Base-by-base conservation (phyloP, 2,797 vertebrate genomes). In the Melanotaenia trifasciata region DNA sequence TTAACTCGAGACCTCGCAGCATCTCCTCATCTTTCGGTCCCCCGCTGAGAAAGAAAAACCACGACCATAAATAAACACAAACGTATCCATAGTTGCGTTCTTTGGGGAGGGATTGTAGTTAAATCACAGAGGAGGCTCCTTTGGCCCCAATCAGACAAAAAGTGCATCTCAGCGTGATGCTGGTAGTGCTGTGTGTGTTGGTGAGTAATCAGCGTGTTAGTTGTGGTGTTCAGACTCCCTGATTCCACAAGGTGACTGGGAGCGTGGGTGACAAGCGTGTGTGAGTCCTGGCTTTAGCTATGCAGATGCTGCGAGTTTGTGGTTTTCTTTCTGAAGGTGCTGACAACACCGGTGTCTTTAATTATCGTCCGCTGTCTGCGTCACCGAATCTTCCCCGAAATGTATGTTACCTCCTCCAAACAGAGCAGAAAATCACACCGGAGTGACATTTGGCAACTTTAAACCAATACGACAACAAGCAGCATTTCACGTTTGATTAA, bases 341-440 rank as follows among this genome's bases (percentile, higher is more conserved):
- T 84, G 64, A 85, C 74, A 24, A n/a, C 50, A 72, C 56, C 28
- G 50, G 26, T 57, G 81, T 84, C 84, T 88, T 85, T 85, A 84
- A 90, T 88, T 90, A 85, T 26, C 18, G 32, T 64, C 58, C 58
- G 36, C 56, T 18, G 24, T 81, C 70, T 90, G 82, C 77, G 89
- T 94, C 90, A 93, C 71, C 78, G 84, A 85, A 88, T 81, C 88
- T 90, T 89, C 78, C 88, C 69, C 20, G 8, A 82, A 63, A 75
- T 35, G 22, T 51, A 64, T 50, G n/a, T 22, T 6, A 58, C 63
- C 56, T 38, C 56, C 24, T 61, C 75, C 64, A 68, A 32, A 32
- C 69, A 59, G 43, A 79, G 69, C 35, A 5, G 35, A 0, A n/a
- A 36, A 40, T 61, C 33, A 54, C 0, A 59, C 64, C 65, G 79